Evolutionary conservation across 2,888 invertebrate genomes (phyloP), one percentile per base, ranked within the genome.

Genomic region (Platycheirus albimanus): DNA sequence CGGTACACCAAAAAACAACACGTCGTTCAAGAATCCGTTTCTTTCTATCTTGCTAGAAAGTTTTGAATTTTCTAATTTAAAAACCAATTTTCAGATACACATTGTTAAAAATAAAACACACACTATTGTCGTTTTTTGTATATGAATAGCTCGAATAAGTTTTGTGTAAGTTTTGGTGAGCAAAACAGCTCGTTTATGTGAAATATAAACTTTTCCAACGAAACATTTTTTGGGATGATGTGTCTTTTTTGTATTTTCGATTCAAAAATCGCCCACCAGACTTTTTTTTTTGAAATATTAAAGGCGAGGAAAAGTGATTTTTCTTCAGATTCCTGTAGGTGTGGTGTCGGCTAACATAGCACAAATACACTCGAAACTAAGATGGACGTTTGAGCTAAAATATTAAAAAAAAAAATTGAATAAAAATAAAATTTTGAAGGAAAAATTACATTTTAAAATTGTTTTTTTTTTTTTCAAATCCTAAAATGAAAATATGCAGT

Each of bases 1-100:
- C 89, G 90, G 89, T 89, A 89, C 87, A 88, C 87, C 87, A 88
- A 88, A 90, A 88, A 90, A 89, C 88, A 88, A 87, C 90, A 89
- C 89, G 87, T 88, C 89, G 90, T 90, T 88, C 66, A 89, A 89
- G 88, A 89, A 88, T 89, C 63, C 49, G 78, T 83, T 72, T 78
- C 78, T 78, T 83, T 83, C 78, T 78, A 69, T 90, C 90, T 88
- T 86, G 86, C 87, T 88, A 85, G 86, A 86, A 86, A 24, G 83
- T 85, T 87, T 86, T 84, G 85, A 86, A 87, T 87, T 87, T 88
- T 87, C 85, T 86, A 79, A 83, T 80, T 85, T 87, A 85, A 79
- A 85, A 85, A 58, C 58, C 61, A 69, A 66, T 56, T 70, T 66
- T 67, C 58, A 52, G 38, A 70, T 28, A 79, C 70, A 78, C 77